A percentile compares a stretch with the other conserved stretches of the same genome.
These are phyloP conservation scores for Amblyopsis rosae DNA, from an alignment of 2,113 vertebrate species.

Conservation along the genomic window DNA sequence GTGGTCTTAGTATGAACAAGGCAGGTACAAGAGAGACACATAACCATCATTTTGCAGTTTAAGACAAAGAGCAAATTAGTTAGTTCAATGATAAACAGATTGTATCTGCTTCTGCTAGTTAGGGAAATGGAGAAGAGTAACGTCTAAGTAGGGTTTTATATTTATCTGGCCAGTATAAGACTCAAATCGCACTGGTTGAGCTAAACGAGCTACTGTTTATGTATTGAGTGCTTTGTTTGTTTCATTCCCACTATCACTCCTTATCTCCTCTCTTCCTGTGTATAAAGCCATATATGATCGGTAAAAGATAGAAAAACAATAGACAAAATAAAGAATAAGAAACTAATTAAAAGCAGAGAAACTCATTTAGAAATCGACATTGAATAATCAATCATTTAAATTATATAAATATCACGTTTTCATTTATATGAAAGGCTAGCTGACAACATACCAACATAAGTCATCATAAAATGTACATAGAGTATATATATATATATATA, in stretches of 20 bases:
- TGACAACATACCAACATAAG: neutral
- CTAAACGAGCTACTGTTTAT: neutral
- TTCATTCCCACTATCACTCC: neutral
- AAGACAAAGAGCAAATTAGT: neutral
- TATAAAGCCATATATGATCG: neutral
- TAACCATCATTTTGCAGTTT: neutral
- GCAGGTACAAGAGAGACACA: neutral
- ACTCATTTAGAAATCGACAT: neutral
- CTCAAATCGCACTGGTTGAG: neutral
- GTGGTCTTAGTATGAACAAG: neutral
- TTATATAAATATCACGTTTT: neutral
- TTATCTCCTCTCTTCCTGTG: conserved; percentile 34
- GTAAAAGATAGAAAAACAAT: too few relatives aligned
- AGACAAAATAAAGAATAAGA: too few relatives aligned
- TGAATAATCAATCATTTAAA: neutral
- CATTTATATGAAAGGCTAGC: neutral
- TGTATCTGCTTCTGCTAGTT: neutral
- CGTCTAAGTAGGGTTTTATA: neutral
- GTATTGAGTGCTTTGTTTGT: neutral
- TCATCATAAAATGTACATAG: neutral
- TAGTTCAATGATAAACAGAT: neutral
- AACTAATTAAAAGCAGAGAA: too few relatives aligned
- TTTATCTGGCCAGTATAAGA: neutral
- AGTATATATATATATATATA: too few relatives aligned
- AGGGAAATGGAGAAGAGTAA: conserved; percentile 30